phyloP scores from a whole-genome alignment of 2,113 vertebrate species.

The Zosterops borbonicus region DNA sequence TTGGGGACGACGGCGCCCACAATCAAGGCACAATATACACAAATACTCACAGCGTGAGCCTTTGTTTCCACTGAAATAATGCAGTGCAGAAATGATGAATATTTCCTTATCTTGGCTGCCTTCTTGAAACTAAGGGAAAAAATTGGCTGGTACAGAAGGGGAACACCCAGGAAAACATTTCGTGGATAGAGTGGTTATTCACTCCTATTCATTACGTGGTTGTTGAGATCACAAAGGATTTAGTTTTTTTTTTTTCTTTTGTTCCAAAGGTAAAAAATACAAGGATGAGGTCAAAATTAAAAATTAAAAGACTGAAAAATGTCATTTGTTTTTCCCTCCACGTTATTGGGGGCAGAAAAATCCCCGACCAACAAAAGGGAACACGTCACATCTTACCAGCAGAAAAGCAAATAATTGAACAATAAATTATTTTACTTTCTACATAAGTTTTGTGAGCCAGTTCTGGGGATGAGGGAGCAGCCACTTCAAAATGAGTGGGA shows the following conservation, averaged over 20 bases:
- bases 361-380: neutral
- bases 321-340: rapidly evolving
- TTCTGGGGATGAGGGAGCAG: neutral
- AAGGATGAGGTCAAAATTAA: neutral
- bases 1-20: neutral
- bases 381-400: neutral
- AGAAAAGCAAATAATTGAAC: neutral
- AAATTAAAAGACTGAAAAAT: rapidly evolving
- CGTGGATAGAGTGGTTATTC: constrained; percentile 19
- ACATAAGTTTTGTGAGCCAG: neutral
- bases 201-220: neutral
- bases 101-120: constrained; percentile 70
- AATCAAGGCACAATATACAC: neutral
- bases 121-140: constrained; percentile 58
- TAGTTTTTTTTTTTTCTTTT: neutral
- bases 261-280: neutral
- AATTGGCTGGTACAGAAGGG: constrained; percentile 56
- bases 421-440: neutral
- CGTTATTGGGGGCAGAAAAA: neutral
- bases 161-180: constrained; percentile 67
- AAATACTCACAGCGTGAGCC: neutral
- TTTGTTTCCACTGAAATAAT: constrained; percentile 74
- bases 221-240: neutral
- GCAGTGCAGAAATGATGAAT: constrained; percentile 58
- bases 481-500: neutral